Conservation (phyloP, 2,797 vertebrate species). For the Arrhamphus sclerolepis region DNA sequence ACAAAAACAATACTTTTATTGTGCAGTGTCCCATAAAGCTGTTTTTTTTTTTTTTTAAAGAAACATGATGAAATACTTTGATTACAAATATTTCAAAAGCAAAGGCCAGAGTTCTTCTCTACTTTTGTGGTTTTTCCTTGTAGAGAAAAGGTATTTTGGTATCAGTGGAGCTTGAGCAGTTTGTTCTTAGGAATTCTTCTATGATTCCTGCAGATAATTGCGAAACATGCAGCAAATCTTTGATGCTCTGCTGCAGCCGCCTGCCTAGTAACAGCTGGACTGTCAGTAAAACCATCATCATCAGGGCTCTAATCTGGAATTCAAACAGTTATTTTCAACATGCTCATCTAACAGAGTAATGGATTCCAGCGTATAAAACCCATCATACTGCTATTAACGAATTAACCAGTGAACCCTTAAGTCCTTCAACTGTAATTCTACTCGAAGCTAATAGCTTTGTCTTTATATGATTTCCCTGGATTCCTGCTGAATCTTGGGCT, state of each 20-base stretch:
- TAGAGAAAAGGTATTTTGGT: not conserved
- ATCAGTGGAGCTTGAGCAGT: not conserved
- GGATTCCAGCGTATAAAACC: not conserved
- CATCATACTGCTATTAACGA: not conserved
- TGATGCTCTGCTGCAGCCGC: not conserved
- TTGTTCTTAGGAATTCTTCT: not conserved
- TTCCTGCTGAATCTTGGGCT: conserved; percentile 4
- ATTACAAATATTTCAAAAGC: no score
- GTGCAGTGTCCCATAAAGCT: conserved; percentile 17
- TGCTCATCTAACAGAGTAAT: not conserved
- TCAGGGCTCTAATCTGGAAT: not conserved
- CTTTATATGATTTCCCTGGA: not conserved
- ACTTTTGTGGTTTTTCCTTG: not conserved
- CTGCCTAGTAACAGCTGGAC: not conserved
- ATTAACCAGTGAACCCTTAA: not conserved
- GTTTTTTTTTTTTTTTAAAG: not conserved
- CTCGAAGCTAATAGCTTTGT: not conserved
- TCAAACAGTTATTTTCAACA: not conserved
- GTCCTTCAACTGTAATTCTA: not conserved
- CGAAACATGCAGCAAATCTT: not conserved
- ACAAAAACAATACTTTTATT: conserved; percentile 15
- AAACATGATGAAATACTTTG: conserved; percentile 32
- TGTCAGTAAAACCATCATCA: not conserved
- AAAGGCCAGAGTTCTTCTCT: no score
- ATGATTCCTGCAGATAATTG: not conserved